Base-by-base conservation (phyloP, 2,113 vertebrate genomes). In the Gyps fulvus region DNA sequence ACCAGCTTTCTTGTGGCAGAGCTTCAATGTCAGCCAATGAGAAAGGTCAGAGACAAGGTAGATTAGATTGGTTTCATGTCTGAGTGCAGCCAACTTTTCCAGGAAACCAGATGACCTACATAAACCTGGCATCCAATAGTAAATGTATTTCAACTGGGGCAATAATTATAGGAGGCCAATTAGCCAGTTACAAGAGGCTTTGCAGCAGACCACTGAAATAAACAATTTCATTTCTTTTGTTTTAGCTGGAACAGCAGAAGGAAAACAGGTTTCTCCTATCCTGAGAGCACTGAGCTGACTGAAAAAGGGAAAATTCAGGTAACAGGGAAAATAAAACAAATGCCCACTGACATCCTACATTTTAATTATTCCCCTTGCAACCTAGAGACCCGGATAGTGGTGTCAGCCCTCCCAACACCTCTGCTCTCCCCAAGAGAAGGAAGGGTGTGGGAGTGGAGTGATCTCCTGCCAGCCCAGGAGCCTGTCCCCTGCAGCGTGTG, bases 351-450 rank as follows among this genome's bases (percentile, higher is more conserved):
- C 11, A 67, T n/a, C 7, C 26, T 59, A 16, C 3, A 13, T 74
- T 65, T 72, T 50, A 49, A 54, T 67, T 67, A 42, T 47, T 81
- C 25, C 27, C 15, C 13, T 13, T 61, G 31, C 17, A 77, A 47
- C 12, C 18, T n/a, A 34, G 45, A 57, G 4, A 49, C 21, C 7
- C 29, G 26, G 38, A 40, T 16, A 36, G 11, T 1, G 2, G 8
- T 40, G 40, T 38, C 0, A 2, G 8, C 9, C 19, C 20, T 81
- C 15, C 12, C 38, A 80, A n/a, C 7, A 54, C 2, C 10, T 59
- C 36, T 71, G 16, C 16, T 58, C 1, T 47, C 36, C 9, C 0
- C 0, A 5, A 0, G 1, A 63, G 58, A 83, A 69, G 40, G 18
- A 79, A n/a, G 5, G 3, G 2, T 31, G 50, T 62, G 32, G 18